These are phyloP conservation scores for Teleiodes luculella DNA, from an alignment of 2,888 invertebrate species.

Conservation along the genomic window DNA sequence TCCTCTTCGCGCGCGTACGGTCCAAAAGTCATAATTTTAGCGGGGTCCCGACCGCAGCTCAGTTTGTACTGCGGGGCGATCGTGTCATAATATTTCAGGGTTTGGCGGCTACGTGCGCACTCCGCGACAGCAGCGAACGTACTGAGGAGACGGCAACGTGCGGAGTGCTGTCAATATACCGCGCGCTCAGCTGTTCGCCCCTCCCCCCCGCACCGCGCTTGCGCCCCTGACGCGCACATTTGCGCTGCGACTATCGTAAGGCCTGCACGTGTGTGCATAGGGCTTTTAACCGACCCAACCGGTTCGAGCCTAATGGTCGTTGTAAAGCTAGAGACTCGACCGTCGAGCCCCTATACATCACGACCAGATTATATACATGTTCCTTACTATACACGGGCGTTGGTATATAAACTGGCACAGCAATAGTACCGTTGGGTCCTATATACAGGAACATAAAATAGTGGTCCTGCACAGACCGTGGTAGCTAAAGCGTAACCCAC, in stretches of 20 bases:
- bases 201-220: constrained; percentile 55
- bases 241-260: constrained; percentile 22
- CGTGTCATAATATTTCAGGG: constrained; percentile 60
- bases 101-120: constrained; percentile 66
- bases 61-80: constrained; percentile 69
- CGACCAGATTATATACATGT: constrained; percentile 4
- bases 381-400: background rate
- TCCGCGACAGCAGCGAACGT: constrained; percentile 72
- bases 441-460: background rate
- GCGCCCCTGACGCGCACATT: constrained; percentile 48
- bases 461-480: constrained; percentile 22
- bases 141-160: constrained; percentile 78
- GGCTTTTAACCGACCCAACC: constrained; percentile 15
- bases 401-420: background rate
- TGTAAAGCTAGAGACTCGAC: background rate
- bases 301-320: constrained; percentile 14
- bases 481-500: constrained; percentile 37
- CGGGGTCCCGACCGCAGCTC: constrained; percentile 67
- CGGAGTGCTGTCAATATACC: constrained; percentile 78
- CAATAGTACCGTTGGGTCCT: constrained; percentile 1
- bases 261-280: constrained; percentile 28
- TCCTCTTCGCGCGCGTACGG: constrained; percentile 66
- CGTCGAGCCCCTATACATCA: constrained; percentile 6
- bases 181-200: constrained; percentile 79
- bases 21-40: constrained; percentile 78